phyloP scores from a whole-genome alignment of 30 jellyfish, hydroid and myxozoan genomes.

The Hydra vulgaris region DNA sequence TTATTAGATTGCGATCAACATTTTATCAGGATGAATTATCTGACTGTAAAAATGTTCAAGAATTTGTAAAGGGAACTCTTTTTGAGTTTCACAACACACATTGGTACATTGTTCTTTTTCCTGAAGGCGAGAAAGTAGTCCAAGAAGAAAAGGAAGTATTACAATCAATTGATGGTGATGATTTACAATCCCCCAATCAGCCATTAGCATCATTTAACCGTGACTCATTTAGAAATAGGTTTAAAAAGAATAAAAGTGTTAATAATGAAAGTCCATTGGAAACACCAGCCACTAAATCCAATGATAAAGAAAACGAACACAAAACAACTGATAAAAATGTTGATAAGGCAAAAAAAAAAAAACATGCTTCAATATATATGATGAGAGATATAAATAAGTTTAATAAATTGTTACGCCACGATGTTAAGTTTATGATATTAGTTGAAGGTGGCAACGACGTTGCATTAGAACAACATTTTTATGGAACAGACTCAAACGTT shows the following conservation, averaged over 20 bases:
- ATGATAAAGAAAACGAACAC: neutral
- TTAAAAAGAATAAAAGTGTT: no score
- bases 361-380: conserved; percentile 5
- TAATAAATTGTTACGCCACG: conserved; percentile 3
- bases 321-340: neutral
- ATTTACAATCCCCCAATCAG: neutral
- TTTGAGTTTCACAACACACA: conserved; percentile 9
- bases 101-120: conserved; percentile 12
- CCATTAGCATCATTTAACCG: neutral
- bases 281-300: neutral
- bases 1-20: conserved; percentile 37
- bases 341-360: neutral
- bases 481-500: conserved; percentile 1
- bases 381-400: neutral
- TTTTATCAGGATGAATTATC: conserved; percentile 30
- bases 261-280: neutral
- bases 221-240: neutral
- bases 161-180: neutral
- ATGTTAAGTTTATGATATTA: conserved; percentile 1
- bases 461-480: conserved; percentile 22
- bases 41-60: neutral
- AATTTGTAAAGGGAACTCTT: neutral
- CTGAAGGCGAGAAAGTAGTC: conserved; percentile 15
- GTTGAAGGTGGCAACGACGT: conserved; percentile 9
- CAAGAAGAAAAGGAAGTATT: neutral